Evolutionary conservation across 2,888 invertebrate species (phyloP), one percentile per base, ranked within the genome.

Genomic region (Sussaba pulchella): DNA sequence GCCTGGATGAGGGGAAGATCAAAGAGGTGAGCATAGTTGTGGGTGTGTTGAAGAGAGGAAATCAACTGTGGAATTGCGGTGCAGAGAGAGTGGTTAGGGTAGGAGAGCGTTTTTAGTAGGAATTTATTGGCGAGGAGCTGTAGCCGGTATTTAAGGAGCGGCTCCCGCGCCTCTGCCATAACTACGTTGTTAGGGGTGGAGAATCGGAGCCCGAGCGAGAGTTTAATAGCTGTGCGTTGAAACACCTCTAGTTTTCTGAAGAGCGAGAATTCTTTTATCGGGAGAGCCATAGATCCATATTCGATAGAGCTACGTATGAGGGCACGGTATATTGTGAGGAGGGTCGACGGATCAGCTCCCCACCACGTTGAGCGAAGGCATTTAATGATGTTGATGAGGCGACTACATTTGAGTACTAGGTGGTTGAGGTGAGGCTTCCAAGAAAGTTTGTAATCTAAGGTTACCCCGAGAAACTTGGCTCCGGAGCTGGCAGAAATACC

Each of bases 401-500:
- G 26, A 26, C 57, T 12, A 12, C 57, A 24, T 14, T 17, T 31
- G 0, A 24, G 31, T 1, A 57, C n/a, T n/a, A 57, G 24, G n/a
- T 57, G 5, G 5, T 31, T 57, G 1, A 57, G 31, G n/a, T 57
- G 57, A 3, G 21, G 26, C 6, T 57, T 57, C 1, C 57, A 24
- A 14, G 24, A 24, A 1, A 57, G 31, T 31, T 17, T 57, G 12
- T 57, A 36, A 8, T 31, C 31, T 1, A 57, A 6, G 10, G 14
- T 57, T n/a, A 31, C 8, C 1, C 31, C 57, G 2, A 57, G 21
- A 24, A 57, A 57, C 31, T 57, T 57, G 12, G 57, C 57, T 31
- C 4, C 31, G 6, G 31, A 31, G 31, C 4, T 5, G 31, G 31
- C 41, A 41, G 41, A 2, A 12, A 41, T 10, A 10, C 41, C 6